Evolutionary conservation across 2,113 vertebrate genomes (phyloP).

Genomic region (Tor tambroides): DNA sequence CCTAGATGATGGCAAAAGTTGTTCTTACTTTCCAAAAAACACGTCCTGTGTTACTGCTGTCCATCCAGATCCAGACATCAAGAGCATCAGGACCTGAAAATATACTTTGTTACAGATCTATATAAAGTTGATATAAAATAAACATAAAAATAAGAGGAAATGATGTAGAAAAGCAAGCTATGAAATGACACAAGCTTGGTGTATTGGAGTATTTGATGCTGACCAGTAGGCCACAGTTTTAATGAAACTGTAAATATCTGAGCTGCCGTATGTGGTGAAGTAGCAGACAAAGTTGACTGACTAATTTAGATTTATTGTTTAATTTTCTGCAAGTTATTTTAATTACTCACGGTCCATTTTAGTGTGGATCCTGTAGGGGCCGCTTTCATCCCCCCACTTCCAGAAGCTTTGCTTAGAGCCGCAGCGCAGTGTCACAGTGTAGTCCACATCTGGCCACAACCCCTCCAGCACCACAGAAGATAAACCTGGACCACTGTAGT

Average conservation of each 20-base stretch:
- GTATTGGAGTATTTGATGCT: background rate
- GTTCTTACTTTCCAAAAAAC: slow-evolving; percentile 75
- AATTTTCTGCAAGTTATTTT: background rate
- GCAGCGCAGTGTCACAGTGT: slow-evolving; percentile 68
- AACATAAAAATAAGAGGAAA: background rate
- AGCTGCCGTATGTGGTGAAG: background rate
- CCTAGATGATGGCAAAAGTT: background rate
- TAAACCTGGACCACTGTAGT: slow-evolving; percentile 67
- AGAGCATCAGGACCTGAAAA: slow-evolving; percentile 70
- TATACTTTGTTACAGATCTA: background rate
- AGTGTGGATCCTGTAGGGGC: slow-evolving; percentile 64
- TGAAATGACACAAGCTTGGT: no score
- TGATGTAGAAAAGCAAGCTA: background rate
- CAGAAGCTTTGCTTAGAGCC: slow-evolving; percentile 71
- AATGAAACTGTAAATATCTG: background rate
- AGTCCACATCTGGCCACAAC: slow-evolving; percentile 66
- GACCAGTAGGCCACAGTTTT: background rate
- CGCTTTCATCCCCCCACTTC: slow-evolving; percentile 77
- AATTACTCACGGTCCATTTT: slow-evolving; percentile 65
- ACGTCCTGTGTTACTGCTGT: slow-evolving; percentile 62
- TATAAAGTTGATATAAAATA: background rate
- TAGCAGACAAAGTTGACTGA: background rate
- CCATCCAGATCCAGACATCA: slow-evolving; percentile 73
- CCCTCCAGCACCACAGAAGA: slow-evolving; percentile 56
- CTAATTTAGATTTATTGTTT: background rate